Conservation (phyloP, 1,140 invertebrate genomes). For the Sinella curviseta region DNA sequence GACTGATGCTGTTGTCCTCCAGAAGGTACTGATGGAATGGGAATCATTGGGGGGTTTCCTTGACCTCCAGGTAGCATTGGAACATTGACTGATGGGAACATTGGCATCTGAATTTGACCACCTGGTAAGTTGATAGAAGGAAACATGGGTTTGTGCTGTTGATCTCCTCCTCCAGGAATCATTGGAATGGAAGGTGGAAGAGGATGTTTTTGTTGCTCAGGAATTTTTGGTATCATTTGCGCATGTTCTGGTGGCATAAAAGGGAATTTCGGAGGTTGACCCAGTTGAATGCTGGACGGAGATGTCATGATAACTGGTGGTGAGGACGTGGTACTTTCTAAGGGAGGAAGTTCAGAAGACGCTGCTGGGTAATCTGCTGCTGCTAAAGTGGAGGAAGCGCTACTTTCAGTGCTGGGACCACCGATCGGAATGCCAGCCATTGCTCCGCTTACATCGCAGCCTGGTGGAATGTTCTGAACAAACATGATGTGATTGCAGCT, state of each 20-base stretch:
- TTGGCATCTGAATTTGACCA: too few relatives aligned
- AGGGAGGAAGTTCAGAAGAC: neutral
- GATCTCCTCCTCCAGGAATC: neutral
- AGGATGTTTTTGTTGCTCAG: too few relatives aligned
- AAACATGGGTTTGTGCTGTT: too few relatives aligned
- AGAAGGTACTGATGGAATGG: neutral
- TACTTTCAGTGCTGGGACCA: too few relatives aligned
- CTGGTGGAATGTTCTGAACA: slow-evolving; percentile 15
- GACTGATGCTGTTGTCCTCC: neutral
- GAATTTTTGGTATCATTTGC: neutral
- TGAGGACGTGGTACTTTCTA: neutral
- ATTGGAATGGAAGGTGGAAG: neutral
- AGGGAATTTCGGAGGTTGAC: too few relatives aligned
- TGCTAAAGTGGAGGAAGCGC: neutral
- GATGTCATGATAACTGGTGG: too few relatives aligned
- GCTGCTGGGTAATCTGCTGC: neutral
- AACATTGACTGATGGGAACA: too few relatives aligned
- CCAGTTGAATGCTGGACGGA: too few relatives aligned
- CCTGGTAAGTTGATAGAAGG: too few relatives aligned
- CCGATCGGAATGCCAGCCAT: too few relatives aligned
- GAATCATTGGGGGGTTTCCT: too few relatives aligned
- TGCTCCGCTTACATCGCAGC: neutral
- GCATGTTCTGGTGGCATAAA: neutral
- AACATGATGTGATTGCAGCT: slow-evolving; percentile 34
- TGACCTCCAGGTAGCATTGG: neutral